Base-by-base conservation (phyloP, 37 sponge, comb jelly and placozoan genomes). In the Spongilla lacustris region DNA sequence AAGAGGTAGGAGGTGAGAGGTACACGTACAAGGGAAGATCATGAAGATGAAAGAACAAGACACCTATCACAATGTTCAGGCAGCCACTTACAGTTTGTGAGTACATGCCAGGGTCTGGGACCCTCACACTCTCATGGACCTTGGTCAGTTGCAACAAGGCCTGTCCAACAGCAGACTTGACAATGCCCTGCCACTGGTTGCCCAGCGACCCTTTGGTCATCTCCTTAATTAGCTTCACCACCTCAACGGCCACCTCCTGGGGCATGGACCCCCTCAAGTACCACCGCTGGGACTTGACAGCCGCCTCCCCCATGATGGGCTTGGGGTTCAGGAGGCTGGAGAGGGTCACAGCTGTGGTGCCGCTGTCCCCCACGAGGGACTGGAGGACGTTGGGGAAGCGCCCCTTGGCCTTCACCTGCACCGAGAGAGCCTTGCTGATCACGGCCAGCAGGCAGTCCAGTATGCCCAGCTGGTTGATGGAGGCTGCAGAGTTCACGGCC, bases 161-260 rank as follows among this genome's bases (percentile, higher is more conserved):
- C 81, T 97, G 93, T 24, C 94, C 98, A n/a, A 97, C 71, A 38
- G 93, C 93, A 35, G 98, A 87, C 79, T 92, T 94, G 50, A 88
- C 76, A 67, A 90, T 79, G 10, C 93, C 94, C 71, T 87, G 68
- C 98, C 98, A 97, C 73, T 81, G 82, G 22, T 50, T 69, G 19
- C 92, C 92, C 26, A 93, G 46, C 58, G 66, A 37, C 10, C 96
- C 95, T 73, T 85, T 73, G 8, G 71, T 87, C 98, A 98, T 98
- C 76, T 93, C 96, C 12, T 85, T 82, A 5, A 98, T 82, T 35
- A 98, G 82, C 80, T 86, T 93, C 17, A 95, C 81, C 34, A 95
- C 88, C 69, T 93, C 98, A 31, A 67, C 67, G 23, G 94, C 98
- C 77, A 98, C 90, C 75, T 98, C 98, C 71, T 87, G 78, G 13